Conservation (phyloP, 2,888 invertebrate genomes). For the Polydesmus complanatus region DNA sequence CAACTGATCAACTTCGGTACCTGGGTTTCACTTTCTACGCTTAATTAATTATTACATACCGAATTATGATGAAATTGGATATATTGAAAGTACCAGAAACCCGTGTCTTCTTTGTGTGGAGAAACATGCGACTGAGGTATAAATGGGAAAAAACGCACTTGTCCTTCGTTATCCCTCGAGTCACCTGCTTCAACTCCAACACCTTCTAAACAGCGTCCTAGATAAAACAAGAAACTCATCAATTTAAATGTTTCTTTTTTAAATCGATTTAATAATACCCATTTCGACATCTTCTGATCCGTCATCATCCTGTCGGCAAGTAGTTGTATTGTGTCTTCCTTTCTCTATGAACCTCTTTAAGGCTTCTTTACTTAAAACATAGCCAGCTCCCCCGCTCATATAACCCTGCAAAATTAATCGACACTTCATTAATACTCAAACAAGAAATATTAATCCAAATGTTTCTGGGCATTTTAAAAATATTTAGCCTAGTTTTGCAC, state of each 20-base stretch:
- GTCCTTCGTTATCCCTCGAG: conserved; percentile 15
- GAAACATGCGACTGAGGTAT: conserved; percentile 8
- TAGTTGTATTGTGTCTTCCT: not conserved
- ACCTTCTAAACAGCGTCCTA: conserved; percentile 17
- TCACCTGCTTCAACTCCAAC: conserved; percentile 18
- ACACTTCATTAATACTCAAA: too few species aligned
- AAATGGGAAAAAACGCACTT: conserved; percentile 16
- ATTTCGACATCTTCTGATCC: conserved; percentile 21
- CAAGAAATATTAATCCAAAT: too few species aligned
- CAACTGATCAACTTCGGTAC: not conserved
- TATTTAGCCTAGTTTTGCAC: too few species aligned
- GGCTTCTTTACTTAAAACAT: conserved; percentile 35
- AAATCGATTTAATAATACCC: conserved; percentile 11
- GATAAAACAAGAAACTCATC: not conserved
- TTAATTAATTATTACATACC: not conserved
- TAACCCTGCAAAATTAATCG: conserved; percentile 32
- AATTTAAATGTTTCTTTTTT: too few species aligned
- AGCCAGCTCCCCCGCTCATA: conserved; percentile 38
- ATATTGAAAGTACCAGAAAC: conserved; percentile 15
- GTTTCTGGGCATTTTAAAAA: too few species aligned
- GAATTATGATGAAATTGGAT: conserved; percentile 12
- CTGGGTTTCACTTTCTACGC: not conserved
- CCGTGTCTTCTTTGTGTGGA: not conserved
- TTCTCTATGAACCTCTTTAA: conserved; percentile 23
- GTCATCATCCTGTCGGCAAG: conserved; percentile 16